A percentile compares a stretch with the other conserved stretches of the same genome.
Evolutionary conservation across 92 coral and sea anemone genomes (phyloP).

Genomic region (Epizoanthus ramosus): DNA sequence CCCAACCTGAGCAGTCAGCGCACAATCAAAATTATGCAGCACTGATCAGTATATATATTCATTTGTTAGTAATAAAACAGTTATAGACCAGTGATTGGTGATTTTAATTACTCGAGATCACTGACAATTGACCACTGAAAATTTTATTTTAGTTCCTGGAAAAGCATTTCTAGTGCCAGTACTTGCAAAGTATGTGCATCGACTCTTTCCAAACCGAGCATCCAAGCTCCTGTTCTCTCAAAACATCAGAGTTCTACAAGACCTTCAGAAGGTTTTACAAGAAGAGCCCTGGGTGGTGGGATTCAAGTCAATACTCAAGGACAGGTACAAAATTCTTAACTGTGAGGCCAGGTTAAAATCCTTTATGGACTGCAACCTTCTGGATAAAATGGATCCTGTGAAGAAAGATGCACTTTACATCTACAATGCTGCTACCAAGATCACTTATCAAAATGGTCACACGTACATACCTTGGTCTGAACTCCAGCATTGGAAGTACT

Average conservation of each 20-base stretch:
- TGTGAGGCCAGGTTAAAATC: constrained; percentile 56
- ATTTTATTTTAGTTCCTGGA: constrained; percentile 48
- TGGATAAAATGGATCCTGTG: constrained; percentile 23
- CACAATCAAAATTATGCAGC: too few relatives aligned
- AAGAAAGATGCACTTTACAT: constrained; percentile 61
- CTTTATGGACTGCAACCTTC: constrained; percentile 49
- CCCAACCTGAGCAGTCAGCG: too few relatives aligned
- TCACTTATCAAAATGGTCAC: constrained; percentile 54
- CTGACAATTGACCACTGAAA: neutral
- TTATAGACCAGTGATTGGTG: too few relatives aligned
- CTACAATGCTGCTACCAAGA: constrained; percentile 56
- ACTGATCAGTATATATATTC: too few relatives aligned
- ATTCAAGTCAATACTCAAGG: constrained; percentile 44
- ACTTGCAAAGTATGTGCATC: constrained; percentile 57
- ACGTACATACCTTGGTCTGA: constrained; percentile 44
- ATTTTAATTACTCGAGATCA: too few relatives aligned
- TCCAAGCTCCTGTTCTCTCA: constrained; percentile 31
- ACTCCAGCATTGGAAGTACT: constrained; percentile 27
- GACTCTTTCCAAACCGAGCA: constrained; percentile 53
- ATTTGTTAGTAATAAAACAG: too few relatives aligned
- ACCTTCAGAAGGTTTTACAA: constrained; percentile 39
- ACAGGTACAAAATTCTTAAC: constrained; percentile 45
- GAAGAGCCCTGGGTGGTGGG: constrained; percentile 65
- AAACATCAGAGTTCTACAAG: neutral
- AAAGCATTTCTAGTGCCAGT: constrained; percentile 59